Evolutionary conservation across 2,113 vertebrate genomes (phyloP).

Genomic region (Pao palembangensis): DNA sequence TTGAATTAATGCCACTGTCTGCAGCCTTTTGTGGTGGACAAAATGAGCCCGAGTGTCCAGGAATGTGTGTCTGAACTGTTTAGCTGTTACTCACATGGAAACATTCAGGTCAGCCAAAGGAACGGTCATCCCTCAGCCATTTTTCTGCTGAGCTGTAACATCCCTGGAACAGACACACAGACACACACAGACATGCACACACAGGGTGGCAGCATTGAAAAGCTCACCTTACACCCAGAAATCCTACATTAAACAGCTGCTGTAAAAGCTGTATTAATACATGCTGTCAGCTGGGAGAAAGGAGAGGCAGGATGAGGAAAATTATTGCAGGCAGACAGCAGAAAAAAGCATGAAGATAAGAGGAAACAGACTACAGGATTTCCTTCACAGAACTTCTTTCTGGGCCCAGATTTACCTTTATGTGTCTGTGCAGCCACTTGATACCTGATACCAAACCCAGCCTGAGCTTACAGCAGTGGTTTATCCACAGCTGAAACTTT

Average conservation of each 20-base stretch:
- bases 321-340: conserved; percentile 2
- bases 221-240: conserved; percentile 3
- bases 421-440: neutral
- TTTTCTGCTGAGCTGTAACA: conserved; percentile 56
- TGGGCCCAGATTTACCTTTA: neutral
- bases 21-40: conserved; percentile 1
- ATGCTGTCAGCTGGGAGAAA: conserved; percentile 2
- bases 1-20: neutral
- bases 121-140: conserved; percentile 47
- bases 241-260: conserved; percentile 11
- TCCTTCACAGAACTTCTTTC: neutral
- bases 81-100: conserved; percentile 34
- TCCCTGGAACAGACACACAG: conserved; percentile 13
- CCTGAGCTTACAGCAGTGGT: neutral
- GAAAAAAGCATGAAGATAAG: conserved; percentile 9
- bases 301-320: neutral
- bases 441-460: too few relatives aligned
- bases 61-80: conserved; percentile 27
- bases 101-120: conserved; percentile 35
- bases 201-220: conserved; percentile 3
- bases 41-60: conserved; percentile 19
- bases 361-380: conserved; percentile 1
- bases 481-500: neutral
- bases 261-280: conserved; percentile 14
- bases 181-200: conserved; percentile 7